phyloP scores from a whole-genome alignment of 2,113 vertebrate species.

The Alosa alosa region DNA sequence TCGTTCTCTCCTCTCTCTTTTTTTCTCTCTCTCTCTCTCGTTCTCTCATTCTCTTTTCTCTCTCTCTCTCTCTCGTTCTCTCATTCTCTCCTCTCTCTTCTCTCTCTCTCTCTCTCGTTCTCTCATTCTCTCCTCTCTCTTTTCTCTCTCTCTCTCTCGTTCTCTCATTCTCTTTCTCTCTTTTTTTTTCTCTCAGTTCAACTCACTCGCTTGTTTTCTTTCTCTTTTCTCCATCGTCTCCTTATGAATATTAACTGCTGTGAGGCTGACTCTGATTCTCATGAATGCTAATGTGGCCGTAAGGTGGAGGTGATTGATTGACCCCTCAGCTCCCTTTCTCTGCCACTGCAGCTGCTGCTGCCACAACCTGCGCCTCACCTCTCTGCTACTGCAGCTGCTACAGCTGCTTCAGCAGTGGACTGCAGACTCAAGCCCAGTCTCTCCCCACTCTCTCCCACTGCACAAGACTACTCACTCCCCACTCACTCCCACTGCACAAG shows the following conservation, averaged over 20 bases:
- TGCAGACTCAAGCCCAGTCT: not conserved
- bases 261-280: conserved; percentile 46
- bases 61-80: not conserved
- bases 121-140: too few species aligned
- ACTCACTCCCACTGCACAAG: too few species aligned
- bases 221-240: not conserved
- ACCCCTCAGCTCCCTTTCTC: conserved; percentile 43
- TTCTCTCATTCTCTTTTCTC: not conserved
- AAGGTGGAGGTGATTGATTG: conserved; percentile 71
- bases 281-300: conserved; percentile 70
- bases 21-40: not conserved
- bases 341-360: not conserved
- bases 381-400: not conserved
- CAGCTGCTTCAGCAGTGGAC: not conserved
- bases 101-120: not conserved
- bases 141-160: too few species aligned
- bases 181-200: not conserved
- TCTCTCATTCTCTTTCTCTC: not conserved
- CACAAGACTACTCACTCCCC: too few species aligned
- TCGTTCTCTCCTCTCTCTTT: not conserved
- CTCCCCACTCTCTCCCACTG: not conserved
- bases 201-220: not conserved
- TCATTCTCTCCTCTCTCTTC: not conserved
- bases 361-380: not conserved
- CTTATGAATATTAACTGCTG: conserved; percentile 68